Evolutionary conservation across 2,113 vertebrate genomes (phyloP), one percentile per base, ranked within the genome.

Genomic region (Raphicerus campestris): DNA sequence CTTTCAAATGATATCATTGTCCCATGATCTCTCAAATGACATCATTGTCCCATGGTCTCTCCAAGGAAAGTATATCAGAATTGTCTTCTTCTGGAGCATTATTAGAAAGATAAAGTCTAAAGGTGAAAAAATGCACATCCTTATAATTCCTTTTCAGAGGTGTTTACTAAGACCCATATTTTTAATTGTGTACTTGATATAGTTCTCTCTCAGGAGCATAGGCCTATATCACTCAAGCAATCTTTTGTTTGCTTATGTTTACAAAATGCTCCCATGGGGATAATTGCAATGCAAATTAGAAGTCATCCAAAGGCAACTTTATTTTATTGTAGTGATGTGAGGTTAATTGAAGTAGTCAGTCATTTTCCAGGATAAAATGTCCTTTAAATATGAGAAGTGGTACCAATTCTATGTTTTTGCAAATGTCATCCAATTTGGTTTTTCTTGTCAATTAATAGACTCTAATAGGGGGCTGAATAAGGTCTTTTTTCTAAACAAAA

Each of bases 231-330:
- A 80, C 7, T 96, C 70, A 96, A 88, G 7, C 8, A 90, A 63
- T 75, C 82, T 96, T 97, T 85, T 91, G 13, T 97, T 97, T n/a
- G n/a, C n/a, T n/a, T 96, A 0, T 92, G 82, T 55, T 98, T 97
- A 58, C 28, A 96, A 53, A 17, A 26, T 89, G 47, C 66, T 78
- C 20, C 45, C 77, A 32, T 20, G 61, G 28, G 82, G 51, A 84
- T 96, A 78, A 97, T 91, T 96, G 92, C 97, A 97, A 98, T 95
- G 75, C 11, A 98, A 97, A 86, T 91, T 53, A 96, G 66, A 93
- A 97, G 39, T 7, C 88, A 89, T 13, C 8, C 20, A 84, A 96
- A 97, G 55, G 89, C 53, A 60, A 89, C 32, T 56, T 94, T n/a
- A 73, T 84, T 96, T 93, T 97, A 20, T 51, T 88, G 4, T 53